Conservation (phyloP, 1,140 invertebrate species). For the Holcopasites calliopsidis region DNA sequence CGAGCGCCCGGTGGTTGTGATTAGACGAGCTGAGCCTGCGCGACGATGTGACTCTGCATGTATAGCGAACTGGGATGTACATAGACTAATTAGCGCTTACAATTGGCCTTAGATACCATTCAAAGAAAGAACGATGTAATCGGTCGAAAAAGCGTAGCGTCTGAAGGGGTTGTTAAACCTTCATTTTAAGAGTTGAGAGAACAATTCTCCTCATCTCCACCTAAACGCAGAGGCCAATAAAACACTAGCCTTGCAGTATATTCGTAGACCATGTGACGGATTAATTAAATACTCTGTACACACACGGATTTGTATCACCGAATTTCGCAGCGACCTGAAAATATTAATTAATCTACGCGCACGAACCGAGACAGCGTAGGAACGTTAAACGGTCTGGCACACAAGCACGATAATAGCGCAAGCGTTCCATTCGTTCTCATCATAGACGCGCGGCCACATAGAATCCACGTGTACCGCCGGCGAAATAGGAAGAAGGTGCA, state of each 20-base stretch:
- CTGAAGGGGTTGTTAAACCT: too few species aligned
- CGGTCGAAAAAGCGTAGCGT: background rate
- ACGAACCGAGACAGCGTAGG: constrained; percentile 25
- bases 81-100: too few species aligned
- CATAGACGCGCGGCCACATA: constrained; percentile 44
- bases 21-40: background rate
- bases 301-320: constrained; percentile 41
- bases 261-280: constrained; percentile 40
- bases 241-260: too few species aligned
- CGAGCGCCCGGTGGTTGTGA: constrained; percentile 11
- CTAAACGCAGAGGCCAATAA: too few species aligned
- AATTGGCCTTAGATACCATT: too few species aligned
- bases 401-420: constrained; percentile 34
- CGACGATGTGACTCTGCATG: too few species aligned
- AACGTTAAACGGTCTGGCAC: constrained; percentile 47
- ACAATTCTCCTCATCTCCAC: too few species aligned
- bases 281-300: constrained; percentile 65
- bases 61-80: too few species aligned
- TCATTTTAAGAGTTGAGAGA: too few species aligned
- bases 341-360: constrained; percentile 56
- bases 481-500: background rate
- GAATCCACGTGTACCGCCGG: constrained; percentile 39
- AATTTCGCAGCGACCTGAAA: constrained; percentile 46
- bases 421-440: constrained; percentile 47
- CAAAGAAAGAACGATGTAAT: too few species aligned